Percentiles rank a stretch among this genome's conserved stretches.
Conservation (phyloP, 2,888 invertebrate genomes). For the Leptinotarsa peninsularis region DNA sequence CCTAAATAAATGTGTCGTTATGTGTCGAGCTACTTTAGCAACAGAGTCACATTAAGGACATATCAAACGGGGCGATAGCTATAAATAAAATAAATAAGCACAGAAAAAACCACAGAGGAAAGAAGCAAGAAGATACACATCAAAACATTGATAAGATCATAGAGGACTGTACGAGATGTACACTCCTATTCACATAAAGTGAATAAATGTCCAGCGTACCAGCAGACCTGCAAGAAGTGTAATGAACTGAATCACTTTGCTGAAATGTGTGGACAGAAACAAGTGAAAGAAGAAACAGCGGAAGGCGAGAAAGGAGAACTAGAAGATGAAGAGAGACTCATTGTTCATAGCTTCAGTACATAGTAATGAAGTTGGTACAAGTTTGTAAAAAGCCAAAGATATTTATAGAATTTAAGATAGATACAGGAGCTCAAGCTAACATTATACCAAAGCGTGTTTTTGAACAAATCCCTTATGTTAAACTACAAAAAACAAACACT, state of each 20-base stretch:
- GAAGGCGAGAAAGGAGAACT: too few relatives aligned
- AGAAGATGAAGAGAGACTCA: not conserved
- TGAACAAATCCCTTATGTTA: too few relatives aligned
- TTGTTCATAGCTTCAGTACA: slow-evolving; percentile 10
- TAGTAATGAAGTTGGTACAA: slow-evolving; percentile 6
- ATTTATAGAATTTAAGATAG: not conserved
- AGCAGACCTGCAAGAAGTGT: not conserved
- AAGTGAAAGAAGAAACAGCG: too few relatives aligned
- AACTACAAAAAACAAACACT: too few relatives aligned
- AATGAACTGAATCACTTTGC: not conserved
- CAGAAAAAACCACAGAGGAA: not conserved
- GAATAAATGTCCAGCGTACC: not conserved
- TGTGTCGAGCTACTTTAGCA: slow-evolving; percentile 10
- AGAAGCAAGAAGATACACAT: slow-evolving; percentile 4
- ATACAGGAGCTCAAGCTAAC: slow-evolving; percentile 3
- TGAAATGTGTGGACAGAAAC: too few relatives aligned
- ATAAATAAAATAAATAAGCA: too few relatives aligned
- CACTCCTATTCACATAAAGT: not conserved
- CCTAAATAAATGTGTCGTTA: not conserved
- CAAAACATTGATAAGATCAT: not conserved
- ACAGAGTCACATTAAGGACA: not conserved
- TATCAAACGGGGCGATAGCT: not conserved
- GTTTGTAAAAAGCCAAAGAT: slow-evolving; percentile 9
- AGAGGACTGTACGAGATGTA: too few relatives aligned
- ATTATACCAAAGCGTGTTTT: too few relatives aligned